These are phyloP conservation scores for Melieria crassipennis DNA, from an alignment of 2,888 invertebrate genomes.

Conservation along the genomic window DNA sequence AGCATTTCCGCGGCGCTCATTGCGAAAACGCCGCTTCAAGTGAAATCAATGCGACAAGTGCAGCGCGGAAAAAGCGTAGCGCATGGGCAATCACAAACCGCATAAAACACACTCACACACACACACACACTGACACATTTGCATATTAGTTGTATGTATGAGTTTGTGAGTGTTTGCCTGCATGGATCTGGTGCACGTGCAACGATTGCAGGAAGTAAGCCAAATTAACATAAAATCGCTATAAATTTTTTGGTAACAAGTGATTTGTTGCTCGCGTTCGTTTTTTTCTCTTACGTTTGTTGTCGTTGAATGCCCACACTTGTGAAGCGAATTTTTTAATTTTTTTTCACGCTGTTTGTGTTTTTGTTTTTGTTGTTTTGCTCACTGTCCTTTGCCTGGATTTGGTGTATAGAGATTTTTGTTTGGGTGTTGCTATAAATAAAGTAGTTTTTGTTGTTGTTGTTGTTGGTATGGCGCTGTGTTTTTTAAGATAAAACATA, in stretches of 20 bases:
- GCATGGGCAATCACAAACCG: not conserved
- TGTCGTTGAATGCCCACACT: no score
- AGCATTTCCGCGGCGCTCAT: no score
- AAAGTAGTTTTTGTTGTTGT: not conserved
- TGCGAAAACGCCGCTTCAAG: no score
- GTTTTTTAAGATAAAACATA: not conserved
- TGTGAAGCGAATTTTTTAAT: no score
- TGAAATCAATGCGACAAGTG: no score
- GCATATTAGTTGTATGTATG: conserved; percentile 1
- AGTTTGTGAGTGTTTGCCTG: conserved; percentile 21
- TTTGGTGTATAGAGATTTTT: no score
- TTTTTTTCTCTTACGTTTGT: not conserved
- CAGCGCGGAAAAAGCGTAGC: no score
- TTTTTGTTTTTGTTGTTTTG: no score
- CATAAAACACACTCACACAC: no score
- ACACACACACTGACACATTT: not conserved
- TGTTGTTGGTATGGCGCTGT: not conserved
- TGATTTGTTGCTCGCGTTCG: conserved; percentile 52
- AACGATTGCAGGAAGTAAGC: conserved; percentile 44
- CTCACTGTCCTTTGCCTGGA: no score
- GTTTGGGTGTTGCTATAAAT: not conserved
- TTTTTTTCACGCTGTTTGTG: no score
- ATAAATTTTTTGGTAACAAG: conserved; percentile 60
- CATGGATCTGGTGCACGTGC: conserved; percentile 18
- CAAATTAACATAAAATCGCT: conserved; percentile 58